A percentile compares a stretch with the other conserved stretches of the same genome.
phyloP scores from a whole-genome alignment of 2,888 invertebrate species.

The Mycogona germanica region DNA sequence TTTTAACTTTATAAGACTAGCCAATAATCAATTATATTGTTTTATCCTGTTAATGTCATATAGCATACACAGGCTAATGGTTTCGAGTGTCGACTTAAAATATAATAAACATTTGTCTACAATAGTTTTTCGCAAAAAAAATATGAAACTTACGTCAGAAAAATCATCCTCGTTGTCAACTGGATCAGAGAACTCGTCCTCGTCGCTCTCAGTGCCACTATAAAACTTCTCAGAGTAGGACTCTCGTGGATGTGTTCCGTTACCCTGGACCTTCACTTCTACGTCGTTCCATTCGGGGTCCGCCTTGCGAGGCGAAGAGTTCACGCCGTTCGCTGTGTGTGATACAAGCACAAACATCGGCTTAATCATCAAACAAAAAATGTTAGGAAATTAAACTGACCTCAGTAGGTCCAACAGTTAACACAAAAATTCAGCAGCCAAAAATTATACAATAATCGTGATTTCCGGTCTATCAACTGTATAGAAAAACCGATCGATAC shows the following conservation, averaged over 20 bases:
- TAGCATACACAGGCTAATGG: too few relatives aligned
- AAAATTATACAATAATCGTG: too few relatives aligned
- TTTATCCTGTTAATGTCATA: too few relatives aligned
- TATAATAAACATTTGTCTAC: too few relatives aligned
- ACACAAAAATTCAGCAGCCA: too few relatives aligned
- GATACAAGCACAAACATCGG: background rate
- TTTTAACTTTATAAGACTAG: too few relatives aligned
- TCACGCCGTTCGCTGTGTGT: constrained; percentile 5
- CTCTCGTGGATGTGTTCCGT: constrained; percentile 11
- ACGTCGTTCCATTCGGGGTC: constrained; percentile 9
- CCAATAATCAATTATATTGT: too few relatives aligned
- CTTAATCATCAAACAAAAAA: background rate
- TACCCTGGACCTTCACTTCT: constrained; percentile 7
- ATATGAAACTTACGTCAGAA: constrained; percentile 3
- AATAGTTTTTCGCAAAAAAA: background rate
- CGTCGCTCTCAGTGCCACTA: constrained; percentile 29
- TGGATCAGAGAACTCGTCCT: constrained; percentile 24
- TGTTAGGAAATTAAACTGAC: background rate
- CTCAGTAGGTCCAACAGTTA: too few relatives aligned
- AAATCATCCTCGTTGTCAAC: constrained; percentile 19
- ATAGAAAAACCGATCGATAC: too few relatives aligned
- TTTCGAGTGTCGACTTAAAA: too few relatives aligned
- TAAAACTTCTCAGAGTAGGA: constrained; percentile 26
- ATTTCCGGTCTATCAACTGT: too few relatives aligned
- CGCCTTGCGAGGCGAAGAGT: background rate